Evolutionary conservation across 2,113 vertebrate species (phyloP), one percentile per base, ranked within the genome.

Genomic region (Burhinus oedicnemus): DNA sequence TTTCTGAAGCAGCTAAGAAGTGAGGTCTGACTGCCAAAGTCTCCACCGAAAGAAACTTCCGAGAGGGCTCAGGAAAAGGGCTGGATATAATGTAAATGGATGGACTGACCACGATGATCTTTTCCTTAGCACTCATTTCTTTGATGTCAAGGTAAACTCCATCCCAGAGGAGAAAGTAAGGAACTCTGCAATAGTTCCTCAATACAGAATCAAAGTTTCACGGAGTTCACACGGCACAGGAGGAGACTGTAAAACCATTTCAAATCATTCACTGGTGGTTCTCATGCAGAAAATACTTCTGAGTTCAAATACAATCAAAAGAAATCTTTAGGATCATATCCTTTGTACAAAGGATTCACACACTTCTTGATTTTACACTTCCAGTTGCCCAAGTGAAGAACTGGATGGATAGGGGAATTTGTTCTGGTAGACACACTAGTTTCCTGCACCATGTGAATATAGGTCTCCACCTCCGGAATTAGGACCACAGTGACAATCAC

Each of bases 161-260:
- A 51, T 29, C 5, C 34, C 26, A 89, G 8, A 68, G n/a, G 5
- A 78, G 36, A 84, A 83, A 66, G 34, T 30, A 57, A 65, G 16
- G 38, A 91, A 52, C 32, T 78, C 38, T 87, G 38, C 22, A 68
- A 26, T 16, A 79, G 26, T 20, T 82, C 32, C 19, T 91, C 69
- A 12, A 9, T 58, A 51, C 20, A 75, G 38, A 91, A 78, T 42
- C 45, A 54, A 68, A 30, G 40, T 64, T 19, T 82, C 47, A 87
- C 1, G 3, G 34, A 83, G 25, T 61, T 74, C 2, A 5, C 3
- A 2, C 0, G 2, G 54, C 40, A 77, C 16, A 58, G 38, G 8
- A 51, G 44, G 20, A 49, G 42, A 57, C 1, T 11, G 36, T 45
- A 78, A 66, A 95, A 66, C 42, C 10, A 2, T 89, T 91, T 84